Evolutionary conservation across 2,113 vertebrate genomes (phyloP).

Genomic region (Neogobius melanostomus): DNA sequence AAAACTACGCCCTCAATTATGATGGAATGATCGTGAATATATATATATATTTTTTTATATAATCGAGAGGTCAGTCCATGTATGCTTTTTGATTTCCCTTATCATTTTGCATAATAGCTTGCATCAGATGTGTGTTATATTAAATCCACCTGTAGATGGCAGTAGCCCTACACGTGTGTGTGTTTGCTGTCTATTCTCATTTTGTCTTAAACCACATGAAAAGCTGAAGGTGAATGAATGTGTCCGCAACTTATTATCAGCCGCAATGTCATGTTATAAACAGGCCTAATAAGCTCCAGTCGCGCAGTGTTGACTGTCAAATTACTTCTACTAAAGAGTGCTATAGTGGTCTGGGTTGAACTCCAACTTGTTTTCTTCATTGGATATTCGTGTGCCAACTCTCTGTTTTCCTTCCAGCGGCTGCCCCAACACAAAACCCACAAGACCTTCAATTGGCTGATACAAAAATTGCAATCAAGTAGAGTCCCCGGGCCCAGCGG

Average conservation of each 20-base stretch:
- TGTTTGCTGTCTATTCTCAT: neutral
- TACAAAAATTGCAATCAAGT: constrained; percentile 64
- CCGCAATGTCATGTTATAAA: neutral
- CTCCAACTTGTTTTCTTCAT: constrained; percentile 21
- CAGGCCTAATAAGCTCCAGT: constrained; percentile 9
- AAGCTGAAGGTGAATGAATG: neutral
- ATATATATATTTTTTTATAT: too few species aligned
- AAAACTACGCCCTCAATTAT: too few species aligned
- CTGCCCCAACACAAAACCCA: constrained; percentile 61
- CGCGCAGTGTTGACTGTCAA: constrained; percentile 19
- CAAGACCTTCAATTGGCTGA: constrained; percentile 61
- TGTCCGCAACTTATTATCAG: constrained; percentile 19
- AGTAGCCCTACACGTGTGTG: neutral
- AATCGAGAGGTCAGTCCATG: too few species aligned
- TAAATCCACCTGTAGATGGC: constrained; percentile 37
- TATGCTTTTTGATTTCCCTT: too few species aligned
- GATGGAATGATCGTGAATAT: too few species aligned
- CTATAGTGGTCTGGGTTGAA: constrained; percentile 49
- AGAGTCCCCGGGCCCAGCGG: constrained; percentile 22
- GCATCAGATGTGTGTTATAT: neutral
- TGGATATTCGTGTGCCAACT: constrained; percentile 46
- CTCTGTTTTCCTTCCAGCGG: constrained; percentile 43
- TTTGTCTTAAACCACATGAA: neutral
- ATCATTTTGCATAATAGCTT: too few species aligned
- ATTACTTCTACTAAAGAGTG: constrained; percentile 42